These are phyloP conservation scores for Limanda limanda DNA, from an alignment of 2,113 vertebrate genomes.

Conservation along the genomic window DNA sequence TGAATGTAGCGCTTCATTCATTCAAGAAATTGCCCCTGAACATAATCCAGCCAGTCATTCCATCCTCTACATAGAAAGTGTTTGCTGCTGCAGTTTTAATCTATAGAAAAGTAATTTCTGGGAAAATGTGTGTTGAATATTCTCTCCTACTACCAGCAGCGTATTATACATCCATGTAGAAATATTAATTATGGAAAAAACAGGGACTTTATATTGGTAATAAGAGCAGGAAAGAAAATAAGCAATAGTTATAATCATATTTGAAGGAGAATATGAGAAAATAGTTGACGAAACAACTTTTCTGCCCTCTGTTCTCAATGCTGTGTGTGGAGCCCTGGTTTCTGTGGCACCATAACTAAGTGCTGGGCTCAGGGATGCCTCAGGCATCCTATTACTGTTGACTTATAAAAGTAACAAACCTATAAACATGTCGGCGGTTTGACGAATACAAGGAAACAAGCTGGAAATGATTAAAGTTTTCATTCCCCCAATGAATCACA, in stretches of 20 bases:
- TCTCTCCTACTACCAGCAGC: background rate
- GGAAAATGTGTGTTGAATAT: background rate
- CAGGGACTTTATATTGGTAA: background rate
- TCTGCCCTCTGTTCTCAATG: background rate
- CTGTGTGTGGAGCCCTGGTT: constrained; percentile 3
- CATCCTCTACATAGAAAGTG: background rate
- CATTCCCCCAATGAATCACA: constrained; percentile 8
- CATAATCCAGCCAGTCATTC: constrained; percentile 2
- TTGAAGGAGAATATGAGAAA: background rate
- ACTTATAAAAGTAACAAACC: background rate
- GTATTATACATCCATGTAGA: background rate
- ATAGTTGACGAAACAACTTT: background rate
- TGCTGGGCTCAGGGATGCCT: constrained; percentile 15
- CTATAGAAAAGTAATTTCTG: background rate
- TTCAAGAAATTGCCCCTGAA: background rate
- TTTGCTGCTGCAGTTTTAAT: background rate
- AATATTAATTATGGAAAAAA: background rate
- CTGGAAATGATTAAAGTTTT: constrained; percentile 28
- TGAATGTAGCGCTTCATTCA: constrained; percentile 4
- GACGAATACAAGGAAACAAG: constrained; percentile 37
- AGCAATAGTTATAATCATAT: background rate
- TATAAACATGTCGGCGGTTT: constrained; percentile 34
- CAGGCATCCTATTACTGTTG: constrained; percentile 4
- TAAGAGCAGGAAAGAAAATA: background rate
- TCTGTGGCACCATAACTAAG: constrained; percentile 5